phyloP scores from a whole-genome alignment of 2,797 vertebrate genomes.

The Acipenser oxyrinchus region DNA sequence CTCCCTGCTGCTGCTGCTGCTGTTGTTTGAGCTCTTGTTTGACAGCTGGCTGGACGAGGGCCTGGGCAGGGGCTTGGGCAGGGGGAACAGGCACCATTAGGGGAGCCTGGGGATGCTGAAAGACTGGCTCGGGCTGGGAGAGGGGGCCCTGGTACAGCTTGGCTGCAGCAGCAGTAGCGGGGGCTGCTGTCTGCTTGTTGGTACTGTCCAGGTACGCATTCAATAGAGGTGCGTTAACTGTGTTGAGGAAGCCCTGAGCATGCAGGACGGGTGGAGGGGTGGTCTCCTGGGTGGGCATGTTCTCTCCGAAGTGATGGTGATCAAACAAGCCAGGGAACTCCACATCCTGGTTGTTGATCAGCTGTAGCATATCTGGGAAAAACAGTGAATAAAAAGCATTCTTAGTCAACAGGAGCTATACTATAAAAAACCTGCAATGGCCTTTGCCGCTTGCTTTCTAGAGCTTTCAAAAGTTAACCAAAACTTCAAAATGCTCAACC shows the following conservation, averaged over 20 bases:
- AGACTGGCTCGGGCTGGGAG: conserved; percentile 38
- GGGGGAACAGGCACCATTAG: conserved; percentile 39
- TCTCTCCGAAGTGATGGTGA: conserved; percentile 34
- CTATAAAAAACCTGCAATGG: too few relatives aligned
- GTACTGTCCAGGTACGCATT: conserved; percentile 66
- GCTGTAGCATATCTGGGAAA: conserved; percentile 86
- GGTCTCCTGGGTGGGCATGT: conserved; percentile 37
- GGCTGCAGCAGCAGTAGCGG: conserved; percentile 47
- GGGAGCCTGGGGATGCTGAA: conserved; percentile 34
- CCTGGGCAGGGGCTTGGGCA: conserved; percentile 23
- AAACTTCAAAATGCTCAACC: too few relatives aligned
- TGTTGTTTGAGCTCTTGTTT: conserved; percentile 43
- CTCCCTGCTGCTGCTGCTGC: too few relatives aligned
- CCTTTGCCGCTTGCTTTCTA: too few relatives aligned
- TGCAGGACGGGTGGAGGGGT: conserved; percentile 45
- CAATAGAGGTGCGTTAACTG: conserved; percentile 65
- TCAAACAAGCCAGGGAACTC: conserved; percentile 85
- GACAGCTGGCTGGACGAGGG: conserved; percentile 10
- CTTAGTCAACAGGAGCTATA: too few relatives aligned
- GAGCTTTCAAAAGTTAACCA: too few relatives aligned
- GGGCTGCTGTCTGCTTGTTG: conserved; percentile 57
- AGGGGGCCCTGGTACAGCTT: conserved; percentile 58
- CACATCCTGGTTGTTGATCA: conserved; percentile 79
- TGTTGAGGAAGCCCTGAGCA: conserved; percentile 45
- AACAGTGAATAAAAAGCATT: conserved; percentile 9